Evolutionary conservation across 2,113 vertebrate genomes (phyloP).

Genomic region (Ascaphus truei): DNA sequence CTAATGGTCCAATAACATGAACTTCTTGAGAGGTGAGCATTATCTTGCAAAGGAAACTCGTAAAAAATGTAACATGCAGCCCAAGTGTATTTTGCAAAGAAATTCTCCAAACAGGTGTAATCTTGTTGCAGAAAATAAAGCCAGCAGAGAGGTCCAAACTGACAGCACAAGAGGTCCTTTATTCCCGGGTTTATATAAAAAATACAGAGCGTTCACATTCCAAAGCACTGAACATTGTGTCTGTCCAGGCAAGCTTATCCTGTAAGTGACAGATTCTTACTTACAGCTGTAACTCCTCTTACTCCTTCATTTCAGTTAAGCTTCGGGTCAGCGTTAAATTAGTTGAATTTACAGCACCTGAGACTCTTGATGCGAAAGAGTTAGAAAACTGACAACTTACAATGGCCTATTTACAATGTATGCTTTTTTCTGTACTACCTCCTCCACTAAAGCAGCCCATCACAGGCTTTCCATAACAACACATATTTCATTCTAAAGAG

Average conservation of each 20-base stretch:
- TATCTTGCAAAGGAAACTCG: no score
- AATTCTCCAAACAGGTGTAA: neutral
- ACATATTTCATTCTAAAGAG: conserved; percentile 5
- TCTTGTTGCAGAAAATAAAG: neutral
- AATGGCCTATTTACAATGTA: neutral
- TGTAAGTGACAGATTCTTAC: neutral
- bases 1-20: no score
- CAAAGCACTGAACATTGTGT: no score
- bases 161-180: neutral
- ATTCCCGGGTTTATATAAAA: neutral
- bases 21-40: no score
- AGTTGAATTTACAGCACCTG: conserved; percentile 12
- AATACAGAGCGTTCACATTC: neutral
- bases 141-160: neutral
- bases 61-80: conserved; percentile 26
- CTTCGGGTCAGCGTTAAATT: neutral
- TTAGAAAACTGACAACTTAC: neutral
- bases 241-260: neutral
- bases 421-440: neutral
- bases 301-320: neutral
- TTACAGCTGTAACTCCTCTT: neutral
- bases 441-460: neutral
- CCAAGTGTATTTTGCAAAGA: no score
- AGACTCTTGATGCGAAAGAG: neutral
- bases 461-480: neutral